Evolutionary conservation across 64 coral and sea anemone species (phyloP).

Genomic region (Astreopora myriophthalma): DNA sequence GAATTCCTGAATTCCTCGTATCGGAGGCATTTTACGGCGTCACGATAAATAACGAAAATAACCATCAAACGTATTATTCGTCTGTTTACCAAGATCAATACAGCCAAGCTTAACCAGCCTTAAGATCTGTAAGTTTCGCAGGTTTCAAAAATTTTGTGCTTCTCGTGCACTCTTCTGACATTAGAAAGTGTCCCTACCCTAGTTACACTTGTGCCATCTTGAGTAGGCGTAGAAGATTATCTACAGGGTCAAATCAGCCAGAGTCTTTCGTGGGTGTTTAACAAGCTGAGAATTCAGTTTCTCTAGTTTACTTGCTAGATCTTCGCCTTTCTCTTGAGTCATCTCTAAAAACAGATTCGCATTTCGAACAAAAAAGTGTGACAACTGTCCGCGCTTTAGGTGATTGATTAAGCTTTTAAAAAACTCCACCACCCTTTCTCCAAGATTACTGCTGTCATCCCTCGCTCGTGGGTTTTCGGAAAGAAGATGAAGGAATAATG

Average conservation of each 20-base stretch:
- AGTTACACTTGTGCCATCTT: no score
- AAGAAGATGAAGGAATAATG: conserved; percentile 34
- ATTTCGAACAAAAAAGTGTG: conserved; percentile 45
- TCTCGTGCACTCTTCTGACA: no score
- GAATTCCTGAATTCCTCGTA: no score
- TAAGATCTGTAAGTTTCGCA: no score
- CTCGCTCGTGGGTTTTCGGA: background rate
- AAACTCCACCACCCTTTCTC: conserved; percentile 33
- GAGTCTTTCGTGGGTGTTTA: background rate
- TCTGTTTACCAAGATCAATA: no score
- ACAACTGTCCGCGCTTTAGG: background rate
- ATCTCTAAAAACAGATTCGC: conserved; percentile 18
- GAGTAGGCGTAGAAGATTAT: background rate
- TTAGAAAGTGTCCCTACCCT: no score
- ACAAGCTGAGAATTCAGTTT: background rate
- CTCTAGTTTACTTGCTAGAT: background rate
- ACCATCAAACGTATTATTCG: no score
- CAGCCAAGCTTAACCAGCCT: no score
- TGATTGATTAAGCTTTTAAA: conserved; percentile 15
- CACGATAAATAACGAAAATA: no score
- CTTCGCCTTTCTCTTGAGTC: background rate
- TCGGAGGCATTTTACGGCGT: no score
- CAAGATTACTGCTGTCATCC: background rate
- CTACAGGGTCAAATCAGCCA: background rate
- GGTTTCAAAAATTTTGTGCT: no score